These are phyloP conservation scores for Sepioteuthis lessoniana DNA, from an alignment of 2,888 invertebrate genomes.

Conservation along the genomic window DNA sequence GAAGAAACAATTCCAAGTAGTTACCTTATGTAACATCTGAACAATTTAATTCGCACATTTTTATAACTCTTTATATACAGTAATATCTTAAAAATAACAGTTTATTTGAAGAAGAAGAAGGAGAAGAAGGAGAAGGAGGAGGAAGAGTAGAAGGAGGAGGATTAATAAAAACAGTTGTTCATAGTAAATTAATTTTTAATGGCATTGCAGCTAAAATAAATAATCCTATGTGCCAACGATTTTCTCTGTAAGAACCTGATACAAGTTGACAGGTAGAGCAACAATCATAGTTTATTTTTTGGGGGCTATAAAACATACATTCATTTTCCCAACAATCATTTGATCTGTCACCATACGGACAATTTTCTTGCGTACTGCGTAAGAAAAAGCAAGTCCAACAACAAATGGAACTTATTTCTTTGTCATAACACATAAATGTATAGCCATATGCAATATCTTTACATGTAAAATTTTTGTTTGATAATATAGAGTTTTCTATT, in stretches of 20 bases:
- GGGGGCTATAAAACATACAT: not conserved
- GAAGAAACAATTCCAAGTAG: too few relatives aligned
- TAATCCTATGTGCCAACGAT: not conserved
- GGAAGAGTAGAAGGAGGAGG: too few relatives aligned
- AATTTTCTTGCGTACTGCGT: not conserved
- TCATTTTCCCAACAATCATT: not conserved
- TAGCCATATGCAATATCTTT: not conserved
- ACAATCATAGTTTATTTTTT: not conserved
- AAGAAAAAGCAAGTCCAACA: not conserved
- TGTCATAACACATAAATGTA: not conserved
- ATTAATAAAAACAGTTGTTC: not conserved
- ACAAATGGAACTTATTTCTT: not conserved
- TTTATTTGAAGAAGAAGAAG: too few relatives aligned
- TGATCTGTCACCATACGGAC: not conserved
- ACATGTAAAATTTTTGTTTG: not conserved
- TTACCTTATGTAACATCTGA: too few relatives aligned
- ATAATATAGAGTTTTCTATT: not conserved
- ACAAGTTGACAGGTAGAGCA: not conserved
- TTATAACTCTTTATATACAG: too few relatives aligned
- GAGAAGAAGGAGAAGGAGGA: too few relatives aligned
- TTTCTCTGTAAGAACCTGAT: not conserved
- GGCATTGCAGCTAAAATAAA: not conserved
- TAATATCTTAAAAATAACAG: too few relatives aligned
- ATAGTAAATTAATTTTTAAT: not conserved
- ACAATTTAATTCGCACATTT: too few relatives aligned